A percentile compares a stretch with the other conserved stretches of the same genome.
Evolutionary conservation across 2,113 vertebrate genomes (phyloP).

Genomic region (Urocolius indicus): DNA sequence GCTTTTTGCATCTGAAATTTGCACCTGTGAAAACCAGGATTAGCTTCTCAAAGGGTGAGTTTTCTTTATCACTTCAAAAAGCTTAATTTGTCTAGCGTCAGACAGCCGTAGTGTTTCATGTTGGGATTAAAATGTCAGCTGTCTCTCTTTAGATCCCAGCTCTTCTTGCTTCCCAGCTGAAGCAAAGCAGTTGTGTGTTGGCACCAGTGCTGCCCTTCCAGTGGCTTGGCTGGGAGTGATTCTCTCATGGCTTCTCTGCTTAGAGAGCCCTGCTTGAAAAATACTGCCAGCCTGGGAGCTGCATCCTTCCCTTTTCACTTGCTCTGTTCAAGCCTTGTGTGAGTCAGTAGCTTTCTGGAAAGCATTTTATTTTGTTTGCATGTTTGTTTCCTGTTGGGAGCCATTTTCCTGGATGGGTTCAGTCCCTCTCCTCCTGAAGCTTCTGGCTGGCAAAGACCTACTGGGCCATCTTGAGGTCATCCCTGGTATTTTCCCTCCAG

Average conservation of each 20-base stretch:
- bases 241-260: background rate
- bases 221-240: background rate
- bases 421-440: conserved; percentile 7
- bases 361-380: conserved; percentile 28
- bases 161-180: background rate
- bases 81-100: background rate
- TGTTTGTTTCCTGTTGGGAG: conserved; percentile 48
- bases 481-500: conserved; percentile 67
- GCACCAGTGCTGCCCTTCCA: background rate
- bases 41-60: background rate
- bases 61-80: background rate
- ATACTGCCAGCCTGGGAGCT: conserved; percentile 21
- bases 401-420: conserved; percentile 58
- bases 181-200: background rate
- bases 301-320: background rate
- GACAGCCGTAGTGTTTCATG: background rate
- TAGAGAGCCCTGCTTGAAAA: conserved; percentile 26
- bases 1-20: background rate
- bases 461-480: conserved; percentile 71
- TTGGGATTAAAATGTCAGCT: background rate
- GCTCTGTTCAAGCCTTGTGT: background rate
- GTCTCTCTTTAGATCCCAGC: background rate
- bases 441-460: conserved; percentile 62
- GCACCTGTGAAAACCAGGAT: background rate
- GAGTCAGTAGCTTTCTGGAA: conserved; percentile 5